Evolutionary conservation across 2,888 invertebrate species (phyloP), one percentile per base, ranked within the genome.

Genomic region (Macrosiphum euphorbiae): DNA sequence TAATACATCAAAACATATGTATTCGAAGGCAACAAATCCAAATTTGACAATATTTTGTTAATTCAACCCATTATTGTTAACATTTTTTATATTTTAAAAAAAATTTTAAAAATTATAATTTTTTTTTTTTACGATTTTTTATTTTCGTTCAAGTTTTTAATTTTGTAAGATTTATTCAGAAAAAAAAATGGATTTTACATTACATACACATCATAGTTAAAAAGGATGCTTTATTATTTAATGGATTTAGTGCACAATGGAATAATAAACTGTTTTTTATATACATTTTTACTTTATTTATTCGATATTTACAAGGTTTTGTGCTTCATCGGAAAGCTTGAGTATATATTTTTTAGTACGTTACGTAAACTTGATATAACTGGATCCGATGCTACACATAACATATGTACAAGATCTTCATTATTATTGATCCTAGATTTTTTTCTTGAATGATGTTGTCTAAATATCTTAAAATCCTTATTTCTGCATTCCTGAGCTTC

Each of bases 391-490:
- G 52, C 35, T 11, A 87, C 52, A 13, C 52, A 87, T 26, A 86
- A 86, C 50, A 86, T 50, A 86, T 50, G 86, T 86, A 86, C 11
- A 86, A 86, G 86, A 86, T 50, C 86, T 86, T 86, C 86, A 86
- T 86, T 50, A 50, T 86, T 78, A 78, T 78, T 78, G 35, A 78
- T 78, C 50, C 86, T 86, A 86, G 86, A 28, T n/a, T 47, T 86
- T 86, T 86, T 86, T 86, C 86, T 26, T 86, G 50, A 24, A 28
- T 86, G 86, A 47, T 61, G 28, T 61, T 86, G 86, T 86, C 47
- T 86, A 47, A 86, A 86, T 86, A 50, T 86, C 86, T 47, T 86
- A 86, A 86, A 86, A 86, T 47, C 86, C 28, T 86, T 86, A 86
- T 86, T 86, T 86, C 86, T 47, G n/a, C 47, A 47, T 50, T 47